A percentile compares a stretch with the other conserved stretches of the same genome.
phyloP scores from a whole-genome alignment of 2,888 invertebrate species.

The Thalpophila matura region DNA sequence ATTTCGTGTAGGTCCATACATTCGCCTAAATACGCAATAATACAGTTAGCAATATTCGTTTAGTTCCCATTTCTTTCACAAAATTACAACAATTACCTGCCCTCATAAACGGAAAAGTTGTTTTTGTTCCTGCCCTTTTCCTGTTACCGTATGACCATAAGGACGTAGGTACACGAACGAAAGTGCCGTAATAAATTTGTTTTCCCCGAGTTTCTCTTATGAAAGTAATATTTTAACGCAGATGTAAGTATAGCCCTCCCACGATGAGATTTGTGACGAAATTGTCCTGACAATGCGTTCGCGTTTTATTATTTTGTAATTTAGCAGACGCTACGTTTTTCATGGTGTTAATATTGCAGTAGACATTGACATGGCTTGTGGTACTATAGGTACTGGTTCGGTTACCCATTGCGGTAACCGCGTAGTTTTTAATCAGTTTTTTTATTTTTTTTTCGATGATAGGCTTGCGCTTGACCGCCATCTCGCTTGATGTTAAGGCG shows the following conservation, averaged over 20 bases:
- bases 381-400: too few relatives aligned
- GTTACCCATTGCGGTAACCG: too few relatives aligned
- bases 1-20: too few relatives aligned
- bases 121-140: constrained; percentile 29
- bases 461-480: too few relatives aligned
- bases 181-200: constrained; percentile 64
- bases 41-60: constrained; percentile 25
- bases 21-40: constrained; percentile 11
- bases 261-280: constrained; percentile 60
- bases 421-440: too few relatives aligned
- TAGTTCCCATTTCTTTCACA: constrained; percentile 3
- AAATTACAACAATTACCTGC: constrained; percentile 48
- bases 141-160: constrained; percentile 13
- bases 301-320: constrained; percentile 50
- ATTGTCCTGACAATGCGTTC: constrained; percentile 43
- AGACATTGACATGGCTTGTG: too few relatives aligned
- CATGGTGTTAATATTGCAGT: constrained; percentile 17
- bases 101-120: constrained; percentile 47
- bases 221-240: constrained; percentile 72
- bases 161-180: constrained; percentile 7
- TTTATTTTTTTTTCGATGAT: too few relatives aligned
- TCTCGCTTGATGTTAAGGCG: too few relatives aligned
- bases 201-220: constrained; percentile 65
- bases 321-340: constrained; percentile 21
- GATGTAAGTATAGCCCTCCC: constrained; percentile 55